These are phyloP conservation scores for Blastobasis lacticolella DNA, from an alignment of 2,888 invertebrate species.

Conservation along the genomic window DNA sequence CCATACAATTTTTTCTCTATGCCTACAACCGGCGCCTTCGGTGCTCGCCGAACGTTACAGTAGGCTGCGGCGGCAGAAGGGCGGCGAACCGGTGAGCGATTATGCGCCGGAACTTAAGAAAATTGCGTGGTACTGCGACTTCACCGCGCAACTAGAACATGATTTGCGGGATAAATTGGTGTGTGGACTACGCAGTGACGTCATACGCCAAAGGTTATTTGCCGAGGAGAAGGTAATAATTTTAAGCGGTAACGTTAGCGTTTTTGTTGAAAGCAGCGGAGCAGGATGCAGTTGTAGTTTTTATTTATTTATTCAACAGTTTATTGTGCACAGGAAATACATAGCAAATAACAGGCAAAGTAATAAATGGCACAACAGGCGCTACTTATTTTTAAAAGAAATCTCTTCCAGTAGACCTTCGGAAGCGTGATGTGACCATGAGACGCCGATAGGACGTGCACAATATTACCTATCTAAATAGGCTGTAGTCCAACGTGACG, in stretches of 20 bases:
- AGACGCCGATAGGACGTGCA: too few relatives aligned
- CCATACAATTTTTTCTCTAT: too few relatives aligned
- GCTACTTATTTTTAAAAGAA: too few relatives aligned
- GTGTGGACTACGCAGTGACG: conserved; percentile 3
- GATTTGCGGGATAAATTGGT: not conserved
- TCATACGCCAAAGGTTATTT: conserved; percentile 2
- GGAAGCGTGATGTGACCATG: too few relatives aligned
- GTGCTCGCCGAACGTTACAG: conserved; percentile 5
- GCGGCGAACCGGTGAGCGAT: conserved; percentile 1
- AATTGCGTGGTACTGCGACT: conserved; percentile 3
- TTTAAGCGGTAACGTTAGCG: not conserved
- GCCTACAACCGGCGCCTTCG: conserved; percentile 8
- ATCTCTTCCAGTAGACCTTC: too few relatives aligned
- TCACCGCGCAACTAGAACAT: not conserved
- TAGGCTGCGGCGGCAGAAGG: conserved; percentile 4
- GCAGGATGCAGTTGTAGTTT: conserved; percentile 3
- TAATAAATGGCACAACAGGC: too few relatives aligned
- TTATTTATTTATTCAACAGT: too few relatives aligned
- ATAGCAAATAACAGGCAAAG: too few relatives aligned
- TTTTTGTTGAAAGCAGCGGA: not conserved
- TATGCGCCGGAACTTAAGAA: conserved; percentile 7
- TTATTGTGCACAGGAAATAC: too few relatives aligned
- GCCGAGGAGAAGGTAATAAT: not conserved
- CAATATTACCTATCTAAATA: too few relatives aligned
- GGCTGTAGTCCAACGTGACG: too few relatives aligned